These are phyloP conservation scores for Streblospio benedicti DNA, from an alignment of 1,140 invertebrate species.

Conservation along the genomic window DNA sequence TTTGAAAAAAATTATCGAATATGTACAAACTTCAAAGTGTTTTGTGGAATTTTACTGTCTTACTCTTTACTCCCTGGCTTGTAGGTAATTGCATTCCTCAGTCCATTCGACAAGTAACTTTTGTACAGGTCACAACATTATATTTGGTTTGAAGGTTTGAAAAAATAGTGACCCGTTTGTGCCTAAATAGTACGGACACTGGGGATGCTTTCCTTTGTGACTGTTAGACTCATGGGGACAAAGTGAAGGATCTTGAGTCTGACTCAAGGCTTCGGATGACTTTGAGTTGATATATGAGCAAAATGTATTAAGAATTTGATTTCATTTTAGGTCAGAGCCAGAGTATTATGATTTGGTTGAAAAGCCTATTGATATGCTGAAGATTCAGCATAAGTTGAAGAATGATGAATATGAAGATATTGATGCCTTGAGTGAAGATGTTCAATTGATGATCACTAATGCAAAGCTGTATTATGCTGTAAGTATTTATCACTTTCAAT, in stretches of 20 bases:
- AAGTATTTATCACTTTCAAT: no score
- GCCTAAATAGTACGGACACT: not conserved
- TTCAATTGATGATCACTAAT: constrained; percentile 86
- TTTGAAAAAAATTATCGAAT: no score
- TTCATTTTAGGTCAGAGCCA: constrained; percentile 40
- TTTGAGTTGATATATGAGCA: not conserved
- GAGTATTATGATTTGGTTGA: constrained; percentile 59
- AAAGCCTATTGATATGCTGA: constrained; percentile 85
- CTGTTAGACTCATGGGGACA: not conserved
- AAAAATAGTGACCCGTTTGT: not conserved
- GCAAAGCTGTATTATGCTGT: constrained; percentile 90
- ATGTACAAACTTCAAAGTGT: no score
- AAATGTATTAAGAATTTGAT: not conserved
- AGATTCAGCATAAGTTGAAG: constrained; percentile 92
- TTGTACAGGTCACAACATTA: no score
- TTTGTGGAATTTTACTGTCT: no score
- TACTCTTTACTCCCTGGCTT: no score
- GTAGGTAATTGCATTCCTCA: no score
- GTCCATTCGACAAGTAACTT: no score
- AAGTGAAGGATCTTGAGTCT: not conserved
- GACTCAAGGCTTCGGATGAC: not conserved
- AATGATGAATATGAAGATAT: constrained; percentile 81
- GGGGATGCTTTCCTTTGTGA: not conserved
- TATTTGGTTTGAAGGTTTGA: not conserved
- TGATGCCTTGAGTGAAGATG: constrained; percentile 79